Evolutionary conservation across 2,888 invertebrate species (phyloP), one percentile per base, ranked within the genome.

Genomic region (Oligia fasciuncula): DNA sequence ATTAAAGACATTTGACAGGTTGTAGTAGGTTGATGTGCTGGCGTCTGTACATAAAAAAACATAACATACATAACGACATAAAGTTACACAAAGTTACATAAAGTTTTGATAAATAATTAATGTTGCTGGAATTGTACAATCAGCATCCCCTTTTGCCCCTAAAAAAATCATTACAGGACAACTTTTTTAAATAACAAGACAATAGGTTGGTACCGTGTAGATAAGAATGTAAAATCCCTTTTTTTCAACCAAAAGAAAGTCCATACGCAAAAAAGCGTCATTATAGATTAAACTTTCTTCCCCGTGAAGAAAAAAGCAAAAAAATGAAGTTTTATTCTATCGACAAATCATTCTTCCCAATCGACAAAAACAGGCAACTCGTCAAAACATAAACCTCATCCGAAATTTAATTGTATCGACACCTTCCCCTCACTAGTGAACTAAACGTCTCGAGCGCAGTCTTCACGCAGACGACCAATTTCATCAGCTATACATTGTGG

Each of bases 401-500:
- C 11, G 3, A 23, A 23, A 19, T 65, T 65, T 40, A 40, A 65
- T 65, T 13, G 71, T 76, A 89, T 89, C 90, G 91, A 90, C 79
- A 81, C n/a, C 0, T 13, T 3, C 82, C 67, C 93, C 89, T 77
- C 94, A 77, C 94, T 94, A 92, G 46, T 57, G 72, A 92, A 91
- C 89, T 92, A 90, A 91, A 88, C 88, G 87, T 85, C 90, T 88
- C 81, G 88, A 88, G 87, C 75, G 85, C 4, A 35, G 83, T 90
- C 87, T 90, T 88, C 88, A 91, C 89, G 87, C 87, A 89, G 91
- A 91, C 86, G 84, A 88, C 84, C 84, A 92, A 91, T 91, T 91
- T 92, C 89, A 92, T 91, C 91, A 90, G 87, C 79, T 80, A 85
- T 86, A 85, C 84, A 82, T 88, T 84, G 86, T 70, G 67, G 70